Base-by-base conservation (phyloP, 1,140 invertebrate genomes). In the Zaprionus taronus region DNA sequence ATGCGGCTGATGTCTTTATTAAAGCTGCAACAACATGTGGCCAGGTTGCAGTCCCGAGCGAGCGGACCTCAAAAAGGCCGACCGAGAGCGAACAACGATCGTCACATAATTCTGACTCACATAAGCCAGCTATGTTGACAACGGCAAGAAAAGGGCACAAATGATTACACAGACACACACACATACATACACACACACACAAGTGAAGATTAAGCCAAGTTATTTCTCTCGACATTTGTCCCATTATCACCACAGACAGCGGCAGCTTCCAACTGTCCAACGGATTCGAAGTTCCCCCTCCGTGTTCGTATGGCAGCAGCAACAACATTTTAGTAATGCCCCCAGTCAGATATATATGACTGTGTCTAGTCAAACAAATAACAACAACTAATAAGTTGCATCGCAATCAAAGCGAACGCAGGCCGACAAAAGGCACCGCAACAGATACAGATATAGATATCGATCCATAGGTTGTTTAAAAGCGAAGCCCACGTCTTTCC, bases 81-180 rank as follows among this genome's bases (percentile, higher is more conserved):
- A 76, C 80, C 26, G 15, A 73, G 63, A 47, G 41, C n/a, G n/a
- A 47, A 62, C 47, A 73, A 31, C 83, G 83, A 90, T 90, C 85
- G 85, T 90, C 85, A 90, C 85, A 90, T 90, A 90, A 90, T 90
- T 90, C 85, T 90, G 85, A 90, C 86, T 90, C 85, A 90, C 81
- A 86, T 91, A 91, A 91, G 86, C 86, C 86, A 91, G 83, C 82
- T 86, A 91, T 91, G 86, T 91, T 91, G 86, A 91, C 86, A 91
- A 91, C 77, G 72, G 26, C 66, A 63, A 85, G 72, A 82, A 89
- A 90, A 77, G 83, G 84, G 73, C 79, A 74, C 78, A 82, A 80
- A 83, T 83, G 80, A 83, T 85, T 81, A 77, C 79, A 74, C 65
- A 82, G 57, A 26, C 51, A 47, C 36, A 36, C 34, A 63, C 31